Evolutionary conservation across 2,797 vertebrate genomes (phyloP).

Genomic region (Pantherophis alleghaniensis): DNA sequence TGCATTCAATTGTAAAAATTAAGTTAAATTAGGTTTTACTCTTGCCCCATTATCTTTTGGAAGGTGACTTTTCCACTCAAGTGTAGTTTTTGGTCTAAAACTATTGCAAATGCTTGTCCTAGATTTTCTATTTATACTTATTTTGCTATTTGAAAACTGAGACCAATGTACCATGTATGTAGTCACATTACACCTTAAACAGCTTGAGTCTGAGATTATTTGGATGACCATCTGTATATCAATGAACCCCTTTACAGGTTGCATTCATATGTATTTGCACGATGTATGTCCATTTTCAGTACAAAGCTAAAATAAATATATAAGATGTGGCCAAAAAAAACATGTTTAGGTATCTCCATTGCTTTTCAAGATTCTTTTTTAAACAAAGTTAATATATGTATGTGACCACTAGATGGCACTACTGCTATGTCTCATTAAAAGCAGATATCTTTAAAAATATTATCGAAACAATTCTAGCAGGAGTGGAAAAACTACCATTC

Average conservation of each 20-base stretch:
- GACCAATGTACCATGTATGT: background rate
- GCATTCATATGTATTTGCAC: background rate
- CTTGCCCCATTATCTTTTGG: background rate
- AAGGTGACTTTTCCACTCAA: background rate
- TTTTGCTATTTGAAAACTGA: background rate
- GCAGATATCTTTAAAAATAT: background rate
- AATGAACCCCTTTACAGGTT: background rate
- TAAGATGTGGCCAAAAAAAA: background rate
- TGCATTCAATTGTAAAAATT: background rate
- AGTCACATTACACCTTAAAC: background rate
- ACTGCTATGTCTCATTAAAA: background rate
- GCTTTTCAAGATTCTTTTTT: background rate
- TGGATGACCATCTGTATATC: background rate
- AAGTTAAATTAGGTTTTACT: background rate
- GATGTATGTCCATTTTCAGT: background rate
- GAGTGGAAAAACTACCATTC: background rate
- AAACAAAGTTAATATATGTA: background rate
- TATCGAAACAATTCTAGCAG: background rate
- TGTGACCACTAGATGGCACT: constrained; percentile 22
- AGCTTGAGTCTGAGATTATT: background rate
- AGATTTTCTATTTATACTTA: background rate
- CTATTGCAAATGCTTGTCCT: background rate
- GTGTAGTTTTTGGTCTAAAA: background rate
- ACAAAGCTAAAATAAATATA: background rate
- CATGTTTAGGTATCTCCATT: background rate